Evolutionary conservation across 2,888 invertebrate genomes (phyloP).

Genomic region (Luperina testacea): DNA sequence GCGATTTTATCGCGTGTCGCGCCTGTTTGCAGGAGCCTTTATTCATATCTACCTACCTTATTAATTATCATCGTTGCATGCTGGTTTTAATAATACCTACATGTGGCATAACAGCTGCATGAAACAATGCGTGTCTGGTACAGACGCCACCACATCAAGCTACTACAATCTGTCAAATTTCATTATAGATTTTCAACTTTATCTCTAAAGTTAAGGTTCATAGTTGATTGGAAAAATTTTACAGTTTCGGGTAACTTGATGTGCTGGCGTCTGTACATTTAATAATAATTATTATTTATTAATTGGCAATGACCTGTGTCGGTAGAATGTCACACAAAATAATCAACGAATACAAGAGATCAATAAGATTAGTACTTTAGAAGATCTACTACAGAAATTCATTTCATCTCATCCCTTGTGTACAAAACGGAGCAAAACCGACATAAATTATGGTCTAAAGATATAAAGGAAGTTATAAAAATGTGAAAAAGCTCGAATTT

Average conservation of each 20-base stretch:
- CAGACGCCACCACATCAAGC: background rate
- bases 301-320: conserved; percentile 11
- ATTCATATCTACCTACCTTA: background rate
- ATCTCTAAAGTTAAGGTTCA: no score
- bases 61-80: conserved; percentile 13
- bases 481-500: background rate
- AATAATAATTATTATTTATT: background rate
- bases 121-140: conserved; percentile 22
- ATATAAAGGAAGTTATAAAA: no score
- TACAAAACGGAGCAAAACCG: background rate
- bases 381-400: background rate
- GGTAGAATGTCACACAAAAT: conserved; percentile 3
- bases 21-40: background rate
- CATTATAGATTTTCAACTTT: no score
- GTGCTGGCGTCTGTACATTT: background rate
- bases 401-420: background rate
- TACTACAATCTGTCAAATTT: no score
- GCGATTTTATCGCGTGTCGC: no score
- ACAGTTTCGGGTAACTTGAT: background rate
- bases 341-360: background rate
- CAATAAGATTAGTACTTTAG: background rate
- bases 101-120: conserved; percentile 9
- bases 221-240: no score
- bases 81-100: conserved; percentile 25
- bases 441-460: background rate